phyloP scores from a whole-genome alignment of 2,113 vertebrate genomes.

The Lanius ludovicianus region DNA sequence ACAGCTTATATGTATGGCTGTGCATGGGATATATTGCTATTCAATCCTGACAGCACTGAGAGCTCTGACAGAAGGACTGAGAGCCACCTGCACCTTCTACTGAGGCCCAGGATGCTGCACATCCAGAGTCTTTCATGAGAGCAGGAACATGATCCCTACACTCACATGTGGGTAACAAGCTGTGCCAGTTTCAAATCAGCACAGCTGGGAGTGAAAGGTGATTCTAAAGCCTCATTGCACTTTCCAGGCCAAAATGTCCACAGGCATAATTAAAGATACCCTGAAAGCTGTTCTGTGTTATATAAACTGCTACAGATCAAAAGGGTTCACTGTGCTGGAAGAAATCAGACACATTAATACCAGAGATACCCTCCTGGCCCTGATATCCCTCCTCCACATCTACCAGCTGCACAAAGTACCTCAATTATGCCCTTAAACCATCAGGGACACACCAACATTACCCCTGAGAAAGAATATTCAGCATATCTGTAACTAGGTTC shows the following conservation, averaged over 20 bases:
- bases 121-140: background rate
- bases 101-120: background rate
- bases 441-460: background rate
- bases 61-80: background rate
- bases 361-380: conserved; percentile 40
- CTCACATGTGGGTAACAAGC: background rate
- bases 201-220: conserved; percentile 27
- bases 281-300: conserved; percentile 11
- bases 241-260: conserved; percentile 6
- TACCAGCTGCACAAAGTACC: conserved; percentile 20
- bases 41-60: background rate
- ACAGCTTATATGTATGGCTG: background rate
- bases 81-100: background rate
- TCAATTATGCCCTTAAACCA: conserved; percentile 48
- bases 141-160: background rate
- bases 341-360: conserved; percentile 28
- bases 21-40: background rate
- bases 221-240: conserved; percentile 21
- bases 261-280: conserved; percentile 41
- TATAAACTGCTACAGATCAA: conserved; percentile 45
- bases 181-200: background rate
- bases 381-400: conserved; percentile 14
- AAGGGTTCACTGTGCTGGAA: conserved; percentile 39
- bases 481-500: background rate
- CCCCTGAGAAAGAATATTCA: conserved; percentile 19